Evolutionary conservation across 64 coral and sea anemone genomes (phyloP).

Genomic region (Platygyra sinensis): DNA sequence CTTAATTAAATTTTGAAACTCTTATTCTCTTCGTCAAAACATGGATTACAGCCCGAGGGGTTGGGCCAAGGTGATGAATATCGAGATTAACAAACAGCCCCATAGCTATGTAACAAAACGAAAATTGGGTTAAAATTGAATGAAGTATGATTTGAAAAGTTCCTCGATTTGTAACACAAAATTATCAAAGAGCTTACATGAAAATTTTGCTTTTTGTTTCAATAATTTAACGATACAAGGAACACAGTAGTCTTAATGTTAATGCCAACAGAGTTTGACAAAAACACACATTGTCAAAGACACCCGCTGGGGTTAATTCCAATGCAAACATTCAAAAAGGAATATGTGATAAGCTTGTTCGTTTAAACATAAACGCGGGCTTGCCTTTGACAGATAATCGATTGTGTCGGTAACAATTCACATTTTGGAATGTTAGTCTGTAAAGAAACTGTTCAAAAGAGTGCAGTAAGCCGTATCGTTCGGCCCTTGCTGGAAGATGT

Average conservation of each 20-base stretch:
- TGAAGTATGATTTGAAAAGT: neutral
- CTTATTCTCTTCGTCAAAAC: neutral
- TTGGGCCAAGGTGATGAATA: neutral
- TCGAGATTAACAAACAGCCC: neutral
- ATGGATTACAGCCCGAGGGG: neutral
- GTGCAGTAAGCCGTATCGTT: neutral
- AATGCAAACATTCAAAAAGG: conserved; percentile 37
- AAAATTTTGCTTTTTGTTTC: too few species aligned
- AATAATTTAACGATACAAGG: neutral
- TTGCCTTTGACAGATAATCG: too few species aligned
- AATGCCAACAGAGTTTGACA: conserved; percentile 1
- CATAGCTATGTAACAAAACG: neutral
- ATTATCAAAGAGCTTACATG: too few species aligned
- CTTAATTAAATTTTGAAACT: conserved; percentile 32
- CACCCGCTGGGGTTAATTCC: neutral
- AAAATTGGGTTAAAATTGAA: neutral
- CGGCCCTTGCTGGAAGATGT: neutral
- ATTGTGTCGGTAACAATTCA: too few species aligned
- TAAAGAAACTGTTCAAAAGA: too few species aligned
- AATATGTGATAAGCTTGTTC: neutral
- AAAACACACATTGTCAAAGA: neutral
- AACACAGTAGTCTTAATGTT: neutral
- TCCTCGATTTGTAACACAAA: neutral
- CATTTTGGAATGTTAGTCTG: too few species aligned
- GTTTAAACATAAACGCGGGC: neutral